Evolutionary conservation across 2,113 vertebrate genomes (phyloP).

Genomic region (Gavia stellata): DNA sequence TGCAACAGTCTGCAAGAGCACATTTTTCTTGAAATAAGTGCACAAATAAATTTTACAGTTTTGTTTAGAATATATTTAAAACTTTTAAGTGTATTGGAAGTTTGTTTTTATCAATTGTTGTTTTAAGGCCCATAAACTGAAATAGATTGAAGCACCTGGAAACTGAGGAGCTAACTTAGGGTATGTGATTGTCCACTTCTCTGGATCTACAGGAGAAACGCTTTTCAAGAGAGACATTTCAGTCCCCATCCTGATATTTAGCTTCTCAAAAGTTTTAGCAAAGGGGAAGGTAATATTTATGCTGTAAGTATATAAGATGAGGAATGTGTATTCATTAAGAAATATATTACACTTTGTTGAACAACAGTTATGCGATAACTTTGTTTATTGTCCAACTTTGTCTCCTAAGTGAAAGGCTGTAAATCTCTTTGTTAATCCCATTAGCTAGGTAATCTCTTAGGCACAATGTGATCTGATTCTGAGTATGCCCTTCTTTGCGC

Average conservation of each 20-base stretch:
- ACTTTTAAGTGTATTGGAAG: not conserved
- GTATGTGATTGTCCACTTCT: not conserved
- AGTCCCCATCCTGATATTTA: not conserved
- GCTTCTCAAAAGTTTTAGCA: not conserved
- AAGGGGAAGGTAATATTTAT: not conserved
- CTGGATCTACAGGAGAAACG: not conserved
- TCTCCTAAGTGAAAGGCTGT: not conserved
- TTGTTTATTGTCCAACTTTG: not conserved
- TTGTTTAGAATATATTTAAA: not conserved
- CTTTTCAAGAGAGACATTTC: not conserved
- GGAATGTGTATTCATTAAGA: not conserved
- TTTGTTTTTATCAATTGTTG: not conserved
- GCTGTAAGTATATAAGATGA: not conserved
- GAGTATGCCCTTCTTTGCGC: not conserved
- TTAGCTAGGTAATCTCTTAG: not conserved
- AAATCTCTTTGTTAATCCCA: not conserved
- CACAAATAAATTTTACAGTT: not conserved
- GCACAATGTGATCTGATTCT: not conserved
- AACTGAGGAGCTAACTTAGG: not conserved
- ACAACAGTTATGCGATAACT: not conserved
- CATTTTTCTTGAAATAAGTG: not conserved
- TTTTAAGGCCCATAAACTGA: not conserved
- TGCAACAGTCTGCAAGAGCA: not conserved
- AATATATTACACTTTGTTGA: not conserved
- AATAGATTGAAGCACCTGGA: not conserved